Evolutionary conservation across 2,888 invertebrate genomes (phyloP).

Genomic region (Tetranychus truncatus): DNA sequence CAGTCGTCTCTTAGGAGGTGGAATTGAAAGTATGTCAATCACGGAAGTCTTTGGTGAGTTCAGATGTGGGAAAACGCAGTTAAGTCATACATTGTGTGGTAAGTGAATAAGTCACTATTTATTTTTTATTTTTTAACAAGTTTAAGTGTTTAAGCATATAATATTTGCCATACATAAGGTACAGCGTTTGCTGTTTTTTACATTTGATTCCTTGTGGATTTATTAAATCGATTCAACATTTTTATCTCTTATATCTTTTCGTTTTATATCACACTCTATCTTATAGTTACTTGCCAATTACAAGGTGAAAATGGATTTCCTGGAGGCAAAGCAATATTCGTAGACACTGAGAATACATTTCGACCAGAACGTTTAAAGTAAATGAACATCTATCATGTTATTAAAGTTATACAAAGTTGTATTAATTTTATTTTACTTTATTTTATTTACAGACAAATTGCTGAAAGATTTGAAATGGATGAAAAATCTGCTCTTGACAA

Average conservation of each 20-base stretch:
- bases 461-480: constrained; percentile 55
- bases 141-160: too few relatives aligned
- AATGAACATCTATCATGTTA: too few relatives aligned
- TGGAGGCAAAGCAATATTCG: constrained; percentile 61
- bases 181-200: too few relatives aligned
- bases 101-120: too few relatives aligned
- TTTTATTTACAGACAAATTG: constrained; percentile 36
- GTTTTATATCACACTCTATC: too few relatives aligned
- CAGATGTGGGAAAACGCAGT: constrained; percentile 59
- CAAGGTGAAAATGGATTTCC: constrained; percentile 44
- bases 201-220: too few relatives aligned
- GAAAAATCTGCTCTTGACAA: constrained; percentile 55
- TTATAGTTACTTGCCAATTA: constrained; percentile 47
- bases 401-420: too few relatives aligned
- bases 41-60: constrained; percentile 69
- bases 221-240: too few relatives aligned
- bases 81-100: constrained; percentile 56
- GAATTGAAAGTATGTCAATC: constrained; percentile 63
- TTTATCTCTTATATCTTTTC: too few relatives aligned
- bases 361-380: constrained; percentile 48
- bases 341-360: constrained; percentile 65
- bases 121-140: too few relatives aligned
- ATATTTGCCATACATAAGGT: too few relatives aligned
- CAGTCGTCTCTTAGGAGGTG: constrained; percentile 50
- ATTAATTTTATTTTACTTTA: too few relatives aligned